Evolutionary conservation across 2,888 invertebrate genomes (phyloP).

Genomic region (Anaspis maculata): DNA sequence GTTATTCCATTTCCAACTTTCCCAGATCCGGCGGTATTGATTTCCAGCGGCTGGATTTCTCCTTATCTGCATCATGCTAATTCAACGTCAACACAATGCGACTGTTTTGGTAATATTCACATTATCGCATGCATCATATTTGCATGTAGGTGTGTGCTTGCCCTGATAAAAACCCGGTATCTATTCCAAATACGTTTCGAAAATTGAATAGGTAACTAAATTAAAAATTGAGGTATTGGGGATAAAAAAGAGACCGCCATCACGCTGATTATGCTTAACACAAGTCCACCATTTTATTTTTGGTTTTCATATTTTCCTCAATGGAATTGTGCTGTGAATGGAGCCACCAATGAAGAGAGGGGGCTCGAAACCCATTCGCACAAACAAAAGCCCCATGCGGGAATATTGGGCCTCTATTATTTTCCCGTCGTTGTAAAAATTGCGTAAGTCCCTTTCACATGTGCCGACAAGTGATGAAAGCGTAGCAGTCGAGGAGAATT

Average conservation of each 20-base stretch:
- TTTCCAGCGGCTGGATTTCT: no score
- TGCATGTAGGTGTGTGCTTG: no score
- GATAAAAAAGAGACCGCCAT: conserved; percentile 6
- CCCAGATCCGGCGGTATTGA: no score
- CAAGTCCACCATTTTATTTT: conserved; percentile 12
- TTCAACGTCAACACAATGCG: no score
- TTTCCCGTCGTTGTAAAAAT: conserved; percentile 6
- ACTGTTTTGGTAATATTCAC: no score
- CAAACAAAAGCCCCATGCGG: conserved; percentile 13
- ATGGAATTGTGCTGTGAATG: conserved; percentile 9
- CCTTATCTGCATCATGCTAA: no score
- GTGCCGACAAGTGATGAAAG: conserved; percentile 13
- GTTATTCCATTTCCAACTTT: not conserved
- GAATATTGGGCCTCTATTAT: conserved; percentile 13
- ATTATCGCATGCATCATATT: no score
- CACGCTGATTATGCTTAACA: conserved; percentile 3
- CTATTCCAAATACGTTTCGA: no score
- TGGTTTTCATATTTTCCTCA: conserved; percentile 9
- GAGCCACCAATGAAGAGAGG: conserved; percentile 6
- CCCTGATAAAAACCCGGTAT: no score
- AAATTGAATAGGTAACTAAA: no score
- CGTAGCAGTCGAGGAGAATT: no score
- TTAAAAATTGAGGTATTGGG: no score
- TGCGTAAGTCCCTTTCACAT: conserved; percentile 9
- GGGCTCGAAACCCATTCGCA: conserved; percentile 10